Conservation (phyloP, 2,888 invertebrate species). For the Carcina quercana region DNA sequence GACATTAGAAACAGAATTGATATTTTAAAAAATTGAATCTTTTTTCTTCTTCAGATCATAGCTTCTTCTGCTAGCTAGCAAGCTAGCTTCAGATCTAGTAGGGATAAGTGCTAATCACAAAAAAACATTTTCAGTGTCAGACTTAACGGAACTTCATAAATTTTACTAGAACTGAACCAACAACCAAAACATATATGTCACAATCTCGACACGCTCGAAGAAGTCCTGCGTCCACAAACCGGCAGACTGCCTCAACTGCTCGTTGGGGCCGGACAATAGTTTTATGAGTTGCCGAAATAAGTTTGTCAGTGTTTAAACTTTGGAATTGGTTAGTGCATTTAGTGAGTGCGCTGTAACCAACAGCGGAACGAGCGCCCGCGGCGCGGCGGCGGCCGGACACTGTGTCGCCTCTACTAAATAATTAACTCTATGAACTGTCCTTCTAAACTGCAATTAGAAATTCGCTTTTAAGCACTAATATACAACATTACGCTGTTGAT, state of each 20-base stretch:
- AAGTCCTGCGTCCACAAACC: too few relatives aligned
- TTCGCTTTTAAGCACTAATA: slow-evolving; percentile 52
- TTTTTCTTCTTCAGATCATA: too few relatives aligned
- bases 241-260: slow-evolving; percentile 20
- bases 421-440: slow-evolving; percentile 67
- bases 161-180: too few relatives aligned
- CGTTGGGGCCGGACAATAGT: slow-evolving; percentile 50
- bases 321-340: slow-evolving; percentile 56
- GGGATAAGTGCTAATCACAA: too few relatives aligned
- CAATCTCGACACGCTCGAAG: too few relatives aligned
- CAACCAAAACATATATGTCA: too few relatives aligned
- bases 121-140: too few relatives aligned
- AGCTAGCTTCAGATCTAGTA: too few relatives aligned
- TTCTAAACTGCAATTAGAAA: slow-evolving; percentile 52
- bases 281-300: slow-evolving; percentile 67
- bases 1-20: too few relatives aligned
- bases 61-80: too few relatives aligned
- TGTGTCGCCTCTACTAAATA: slow-evolving; percentile 46
- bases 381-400: slow-evolving; percentile 32
- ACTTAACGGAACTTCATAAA: too few relatives aligned
- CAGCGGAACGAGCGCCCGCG: slow-evolving; percentile 36
- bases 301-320: slow-evolving; percentile 64
- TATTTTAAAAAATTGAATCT: too few relatives aligned
- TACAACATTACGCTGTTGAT: slow-evolving; percentile 43
- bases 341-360: slow-evolving; percentile 25